These are phyloP conservation scores for Pseudomugil tenellus DNA, from an alignment of 2,797 vertebrate genomes.

Conservation along the genomic window DNA sequence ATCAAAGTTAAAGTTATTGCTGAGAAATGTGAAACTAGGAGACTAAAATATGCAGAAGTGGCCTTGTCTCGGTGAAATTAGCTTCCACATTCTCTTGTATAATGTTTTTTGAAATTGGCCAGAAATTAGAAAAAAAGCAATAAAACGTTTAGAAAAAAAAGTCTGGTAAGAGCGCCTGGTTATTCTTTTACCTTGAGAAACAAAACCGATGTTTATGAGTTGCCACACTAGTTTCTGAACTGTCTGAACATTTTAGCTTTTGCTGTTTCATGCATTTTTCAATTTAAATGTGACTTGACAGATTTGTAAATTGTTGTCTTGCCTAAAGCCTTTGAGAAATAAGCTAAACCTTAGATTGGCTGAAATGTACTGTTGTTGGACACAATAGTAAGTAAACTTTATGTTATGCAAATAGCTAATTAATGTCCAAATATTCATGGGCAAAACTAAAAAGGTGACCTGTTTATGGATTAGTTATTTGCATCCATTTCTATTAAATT, in stretches of 20 bases:
- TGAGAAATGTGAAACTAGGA: slow-evolving; percentile 27
- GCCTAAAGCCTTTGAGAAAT: slow-evolving; percentile 3
- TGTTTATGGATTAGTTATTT: background rate
- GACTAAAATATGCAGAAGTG: slow-evolving; percentile 18
- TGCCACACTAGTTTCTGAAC: slow-evolving; percentile 3
- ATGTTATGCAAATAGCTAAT: slow-evolving; percentile 16
- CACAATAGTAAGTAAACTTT: slow-evolving; percentile 7
- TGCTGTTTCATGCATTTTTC: background rate
- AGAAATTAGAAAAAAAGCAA: slow-evolving; percentile 14
- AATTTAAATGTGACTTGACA: slow-evolving; percentile 14
- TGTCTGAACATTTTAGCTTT: slow-evolving; percentile 4
- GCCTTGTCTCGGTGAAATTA: slow-evolving; percentile 26
- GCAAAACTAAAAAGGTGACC: background rate
- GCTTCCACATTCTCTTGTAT: slow-evolving; percentile 8
- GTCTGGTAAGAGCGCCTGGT: background rate
- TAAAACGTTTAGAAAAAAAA: slow-evolving; percentile 15
- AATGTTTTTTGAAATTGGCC: slow-evolving; percentile 15
- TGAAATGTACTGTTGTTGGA: slow-evolving; percentile 21
- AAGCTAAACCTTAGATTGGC: slow-evolving; percentile 4
- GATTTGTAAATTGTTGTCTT: slow-evolving; percentile 10
- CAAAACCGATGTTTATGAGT: slow-evolving; percentile 1
- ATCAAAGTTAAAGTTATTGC: slow-evolving; percentile 48
- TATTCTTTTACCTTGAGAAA: slow-evolving; percentile 13
- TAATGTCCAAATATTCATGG: slow-evolving; percentile 10
- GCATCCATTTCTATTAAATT: background rate